Conservation (phyloP, 2,888 invertebrate species). For the Rosalia funebris region DNA sequence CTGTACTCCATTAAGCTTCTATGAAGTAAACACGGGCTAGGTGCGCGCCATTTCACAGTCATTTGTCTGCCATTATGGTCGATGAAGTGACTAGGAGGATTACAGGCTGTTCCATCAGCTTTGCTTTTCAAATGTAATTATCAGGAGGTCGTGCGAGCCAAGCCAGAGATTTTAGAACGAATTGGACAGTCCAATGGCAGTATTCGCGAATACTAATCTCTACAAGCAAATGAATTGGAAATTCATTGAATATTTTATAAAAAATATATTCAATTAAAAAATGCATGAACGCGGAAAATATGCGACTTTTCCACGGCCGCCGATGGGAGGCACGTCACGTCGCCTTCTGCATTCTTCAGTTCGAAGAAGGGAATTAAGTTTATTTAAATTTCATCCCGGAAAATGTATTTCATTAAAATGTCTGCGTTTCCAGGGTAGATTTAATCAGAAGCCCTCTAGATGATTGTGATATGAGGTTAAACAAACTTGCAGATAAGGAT, state of each 20-base stretch:
- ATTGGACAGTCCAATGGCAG: too few species aligned
- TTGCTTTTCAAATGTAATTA: too few species aligned
- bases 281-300: too few species aligned
- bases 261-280: too few species aligned
- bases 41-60: slow-evolving; percentile 20
- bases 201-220: too few species aligned
- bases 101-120: too few species aligned
- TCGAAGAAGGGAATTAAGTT: background rate
- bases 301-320: too few species aligned
- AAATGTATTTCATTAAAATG: slow-evolving; percentile 2
- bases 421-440: background rate
- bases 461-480: slow-evolving; percentile 2
- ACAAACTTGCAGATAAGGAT: background rate
- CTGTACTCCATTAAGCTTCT: slow-evolving; percentile 11
- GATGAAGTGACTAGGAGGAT: too few species aligned
- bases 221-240: too few species aligned
- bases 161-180: too few species aligned
- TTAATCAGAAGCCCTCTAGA: slow-evolving; percentile 1
- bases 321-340: background rate
- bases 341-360: background rate
- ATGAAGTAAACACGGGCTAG: slow-evolving; percentile 20
- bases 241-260: too few species aligned
- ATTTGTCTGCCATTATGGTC: slow-evolving; percentile 18
- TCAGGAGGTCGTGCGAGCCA: too few species aligned
- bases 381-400: background rate